Conservation (phyloP, 2,888 invertebrate species). For the Yponomeuta sedellus region DNA sequence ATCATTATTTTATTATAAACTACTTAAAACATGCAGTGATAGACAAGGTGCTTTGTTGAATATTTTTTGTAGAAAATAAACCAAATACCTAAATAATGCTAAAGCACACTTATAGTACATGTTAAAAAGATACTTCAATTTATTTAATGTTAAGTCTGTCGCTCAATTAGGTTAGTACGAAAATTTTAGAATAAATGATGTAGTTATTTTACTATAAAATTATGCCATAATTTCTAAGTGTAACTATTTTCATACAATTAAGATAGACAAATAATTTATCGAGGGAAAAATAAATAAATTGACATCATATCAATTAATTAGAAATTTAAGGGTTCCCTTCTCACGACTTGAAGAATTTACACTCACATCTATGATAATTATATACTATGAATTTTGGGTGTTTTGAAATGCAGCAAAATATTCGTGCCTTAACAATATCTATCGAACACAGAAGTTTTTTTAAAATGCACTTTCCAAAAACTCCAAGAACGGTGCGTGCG, state of each 20-base stretch:
- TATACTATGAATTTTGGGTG: too few relatives aligned
- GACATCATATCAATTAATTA: too few relatives aligned
- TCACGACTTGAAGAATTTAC: too few relatives aligned
- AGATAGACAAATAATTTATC: conserved; percentile 3
- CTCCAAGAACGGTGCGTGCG: too few relatives aligned
- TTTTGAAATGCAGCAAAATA: too few relatives aligned
- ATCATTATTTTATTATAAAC: conserved; percentile 6
- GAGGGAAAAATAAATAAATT: too few relatives aligned
- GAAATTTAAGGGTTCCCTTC: too few relatives aligned
- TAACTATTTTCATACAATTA: not conserved
- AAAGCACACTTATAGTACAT: not conserved
- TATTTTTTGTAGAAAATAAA: conserved; percentile 55
- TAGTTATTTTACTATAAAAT: conserved; percentile 6
- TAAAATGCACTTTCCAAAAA: too few relatives aligned
- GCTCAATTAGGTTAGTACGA: conserved; percentile 15
- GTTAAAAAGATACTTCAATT: not conserved
- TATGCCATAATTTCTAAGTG: conserved; percentile 15
- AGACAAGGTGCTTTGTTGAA: conserved; percentile 57
- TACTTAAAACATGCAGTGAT: conserved; percentile 40
- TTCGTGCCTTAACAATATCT: too few relatives aligned
- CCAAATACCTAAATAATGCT: conserved; percentile 47
- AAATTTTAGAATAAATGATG: not conserved
- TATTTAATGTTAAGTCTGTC: conserved; percentile 24
- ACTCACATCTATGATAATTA: too few relatives aligned
- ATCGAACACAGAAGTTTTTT: too few relatives aligned